Evolutionary conservation across 2,113 vertebrate genomes (phyloP).

Genomic region (Sylvilagus bachmani): DNA sequence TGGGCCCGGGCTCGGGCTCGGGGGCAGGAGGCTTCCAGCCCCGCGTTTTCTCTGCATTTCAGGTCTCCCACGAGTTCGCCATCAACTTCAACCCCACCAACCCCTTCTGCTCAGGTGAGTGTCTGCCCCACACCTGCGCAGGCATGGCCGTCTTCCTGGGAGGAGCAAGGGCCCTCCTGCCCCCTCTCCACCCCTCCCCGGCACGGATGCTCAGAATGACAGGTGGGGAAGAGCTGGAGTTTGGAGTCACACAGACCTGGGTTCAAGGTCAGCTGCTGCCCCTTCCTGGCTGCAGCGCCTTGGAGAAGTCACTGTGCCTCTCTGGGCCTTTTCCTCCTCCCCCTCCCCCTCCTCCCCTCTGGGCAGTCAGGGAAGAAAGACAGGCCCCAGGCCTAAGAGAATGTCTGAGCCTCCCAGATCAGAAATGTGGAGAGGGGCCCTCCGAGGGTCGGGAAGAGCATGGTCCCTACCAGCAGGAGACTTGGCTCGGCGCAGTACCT

Average conservation of each 20-base stretch:
- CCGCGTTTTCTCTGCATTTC: conserved; percentile 71
- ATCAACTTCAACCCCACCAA: conserved; percentile 99
- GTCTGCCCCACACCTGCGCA: no score
- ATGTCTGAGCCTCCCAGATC: not conserved
- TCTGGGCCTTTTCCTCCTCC: conserved; percentile 3
- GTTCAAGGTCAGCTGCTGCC: not conserved
- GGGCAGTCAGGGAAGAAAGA: not conserved
- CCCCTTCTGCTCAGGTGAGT: conserved; percentile 97
- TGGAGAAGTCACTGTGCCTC: not conserved
- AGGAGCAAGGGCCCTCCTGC: not conserved
- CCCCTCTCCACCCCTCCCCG: not conserved
- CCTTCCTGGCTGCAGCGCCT: not conserved
- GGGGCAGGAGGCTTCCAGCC: not conserved
- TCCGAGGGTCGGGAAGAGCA: not conserved
- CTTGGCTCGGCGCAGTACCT: not conserved
- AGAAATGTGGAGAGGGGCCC: not conserved
- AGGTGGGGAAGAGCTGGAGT: not conserved
- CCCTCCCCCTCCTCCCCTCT: not conserved
- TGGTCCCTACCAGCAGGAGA: not conserved
- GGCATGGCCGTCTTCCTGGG: not conserved
- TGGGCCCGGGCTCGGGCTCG: not conserved
- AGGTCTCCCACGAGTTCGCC: conserved; percentile 99
- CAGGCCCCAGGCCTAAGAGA: not conserved
- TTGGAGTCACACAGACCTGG: conserved; percentile 1
- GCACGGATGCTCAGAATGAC: not conserved